phyloP scores from a whole-genome alignment of 2,797 vertebrate species.

The Sebastes nivosus region DNA sequence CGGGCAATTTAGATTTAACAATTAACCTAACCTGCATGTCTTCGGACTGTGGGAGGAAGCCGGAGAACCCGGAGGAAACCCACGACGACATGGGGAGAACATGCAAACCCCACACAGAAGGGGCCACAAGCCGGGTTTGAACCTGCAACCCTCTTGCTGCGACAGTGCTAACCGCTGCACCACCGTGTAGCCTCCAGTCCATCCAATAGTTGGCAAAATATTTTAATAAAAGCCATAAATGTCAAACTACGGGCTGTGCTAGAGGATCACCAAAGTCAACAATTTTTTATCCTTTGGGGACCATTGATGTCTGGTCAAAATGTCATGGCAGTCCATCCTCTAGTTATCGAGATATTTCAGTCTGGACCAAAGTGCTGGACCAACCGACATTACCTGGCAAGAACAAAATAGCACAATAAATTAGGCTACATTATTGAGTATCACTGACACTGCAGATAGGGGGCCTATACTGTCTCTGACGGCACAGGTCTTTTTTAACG shows the following conservation, averaged over 20 bases:
- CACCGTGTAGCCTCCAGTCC: background rate
- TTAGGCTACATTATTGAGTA: slow-evolving; percentile 2
- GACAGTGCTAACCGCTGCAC: no score
- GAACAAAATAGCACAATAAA: slow-evolving; percentile 15
- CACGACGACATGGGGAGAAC: no score
- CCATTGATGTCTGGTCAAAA: background rate
- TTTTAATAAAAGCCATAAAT: background rate
- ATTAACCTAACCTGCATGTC: no score
- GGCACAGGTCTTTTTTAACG: slow-evolving; percentile 28
- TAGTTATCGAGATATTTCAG: slow-evolving; percentile 17
- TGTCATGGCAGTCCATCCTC: slow-evolving; percentile 1
- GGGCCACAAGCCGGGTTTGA: no score
- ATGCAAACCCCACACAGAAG: accelerated
- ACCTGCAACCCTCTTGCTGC: no score
- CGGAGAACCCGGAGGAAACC: no score
- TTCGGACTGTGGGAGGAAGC: no score
- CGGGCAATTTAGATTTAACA: accelerated
- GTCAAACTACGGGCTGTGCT: background rate
- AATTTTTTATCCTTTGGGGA: background rate
- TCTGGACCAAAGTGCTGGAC: background rate
- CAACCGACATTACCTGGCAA: background rate
- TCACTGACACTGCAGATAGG: background rate
- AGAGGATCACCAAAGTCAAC: background rate
- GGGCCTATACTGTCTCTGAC: background rate
- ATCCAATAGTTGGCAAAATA: background rate